Evolutionary conservation across 2,113 vertebrate genomes (phyloP), one percentile per base, ranked within the genome.

Genomic region (Sturnus vulgaris): DNA sequence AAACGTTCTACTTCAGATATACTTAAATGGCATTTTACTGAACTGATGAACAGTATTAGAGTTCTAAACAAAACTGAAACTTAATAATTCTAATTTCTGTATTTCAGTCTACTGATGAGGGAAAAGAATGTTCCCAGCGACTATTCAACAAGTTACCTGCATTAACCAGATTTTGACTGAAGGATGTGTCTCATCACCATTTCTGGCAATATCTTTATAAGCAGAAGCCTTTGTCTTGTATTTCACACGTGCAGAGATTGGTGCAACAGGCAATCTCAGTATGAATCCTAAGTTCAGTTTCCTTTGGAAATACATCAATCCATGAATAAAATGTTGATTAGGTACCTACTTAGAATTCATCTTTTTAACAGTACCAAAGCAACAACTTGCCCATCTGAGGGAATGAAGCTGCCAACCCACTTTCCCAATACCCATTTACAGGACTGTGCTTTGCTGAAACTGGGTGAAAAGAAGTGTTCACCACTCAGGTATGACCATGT

Each of bases 1-100:
- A 46, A 82, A 69, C 0, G 0, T 39, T 79, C 49, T 59, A 49
- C 30, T 68, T 77, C 2, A 2, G 20, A 69, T 77, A 52, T 14
- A 69, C 31, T 65, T 83, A 37, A 57, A 35, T 76, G 69, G 15
- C n/a, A 72, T 90, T 92, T 69, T 40, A 85, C 37, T 65, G n/a
- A 76, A 60, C 24, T 46, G 12, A 84, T 21, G 20, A 52, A 24
- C 13, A 37, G 19, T 23, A 49, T 37, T 52, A 35, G 35, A 66
- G 47, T 27, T 82, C 28, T 70, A 79, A 66, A 81, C 3, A 40
- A 35, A 82, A 33, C 12, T 21, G 37, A 88, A 83, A 66, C 6
- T 31, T 63, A 64, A 69, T 64, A 1, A 6, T 57, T 53, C 50
- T 50, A 27, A 56, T 82, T 78, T 82, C 27, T 73, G 22, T 25